Percentiles rank a stretch among this genome's conserved stretches.
These are phyloP conservation scores for Cacatua alba DNA, from an alignment of 2,113 vertebrate species.

Conservation along the genomic window DNA sequence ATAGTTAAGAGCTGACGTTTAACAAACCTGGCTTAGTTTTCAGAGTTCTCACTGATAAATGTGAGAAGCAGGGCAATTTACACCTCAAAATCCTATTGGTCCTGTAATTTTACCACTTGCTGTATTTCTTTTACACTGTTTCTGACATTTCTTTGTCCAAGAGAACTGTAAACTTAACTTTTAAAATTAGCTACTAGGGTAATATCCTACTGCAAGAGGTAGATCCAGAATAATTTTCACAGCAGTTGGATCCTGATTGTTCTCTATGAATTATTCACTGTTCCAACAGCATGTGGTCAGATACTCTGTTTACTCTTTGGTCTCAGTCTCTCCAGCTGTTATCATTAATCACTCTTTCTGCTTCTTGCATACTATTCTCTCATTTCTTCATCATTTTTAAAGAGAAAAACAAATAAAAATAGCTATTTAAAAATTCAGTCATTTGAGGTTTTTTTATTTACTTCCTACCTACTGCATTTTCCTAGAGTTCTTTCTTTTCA, in stretches of 20 bases:
- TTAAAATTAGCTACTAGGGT: neutral
- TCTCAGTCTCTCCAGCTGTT: slow-evolving; percentile 1
- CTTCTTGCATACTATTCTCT: neutral
- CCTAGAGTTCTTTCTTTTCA: neutral
- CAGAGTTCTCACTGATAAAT: neutral
- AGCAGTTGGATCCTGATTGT: neutral
- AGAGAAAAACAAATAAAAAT: slow-evolving; percentile 14
- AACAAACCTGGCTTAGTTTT: neutral
- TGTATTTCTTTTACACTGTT: neutral
- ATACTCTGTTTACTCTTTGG: slow-evolving; percentile 16
- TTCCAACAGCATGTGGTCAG: neutral
- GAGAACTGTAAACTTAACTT: neutral
- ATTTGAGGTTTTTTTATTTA: neutral
- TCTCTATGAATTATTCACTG: slow-evolving; percentile 18
- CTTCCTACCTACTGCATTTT: neutral
- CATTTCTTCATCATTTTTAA: neutral
- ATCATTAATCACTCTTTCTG: slow-evolving; percentile 25
- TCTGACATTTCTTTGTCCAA: neutral
- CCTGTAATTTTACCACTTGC: neutral
- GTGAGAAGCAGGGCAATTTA: neutral
- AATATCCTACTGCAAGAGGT: neutral
- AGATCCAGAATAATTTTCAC: neutral
- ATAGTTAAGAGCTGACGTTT: neutral
- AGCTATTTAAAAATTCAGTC: neutral
- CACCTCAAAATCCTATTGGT: neutral